A percentile compares a stretch with the other conserved stretches of the same genome.
These are phyloP conservation scores for Rhopalosiphum nymphaeae DNA, from an alignment of 2,888 invertebrate species.

Conservation along the genomic window DNA sequence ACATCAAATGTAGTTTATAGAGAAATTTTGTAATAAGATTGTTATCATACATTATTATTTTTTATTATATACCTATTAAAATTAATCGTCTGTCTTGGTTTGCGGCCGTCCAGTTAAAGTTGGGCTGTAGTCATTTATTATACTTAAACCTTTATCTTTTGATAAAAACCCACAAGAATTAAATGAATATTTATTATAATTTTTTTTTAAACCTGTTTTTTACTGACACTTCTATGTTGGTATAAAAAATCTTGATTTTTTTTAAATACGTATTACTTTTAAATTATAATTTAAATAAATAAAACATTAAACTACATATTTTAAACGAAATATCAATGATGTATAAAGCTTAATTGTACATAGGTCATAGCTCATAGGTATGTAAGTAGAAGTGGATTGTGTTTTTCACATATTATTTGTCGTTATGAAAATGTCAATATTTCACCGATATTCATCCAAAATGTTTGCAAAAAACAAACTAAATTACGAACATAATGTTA, in stretches of 20 bases:
- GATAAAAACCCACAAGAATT: neutral
- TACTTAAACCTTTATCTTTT: too few relatives aligned
- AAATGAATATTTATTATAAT: neutral
- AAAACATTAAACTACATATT: neutral
- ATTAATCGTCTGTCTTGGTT: too few relatives aligned
- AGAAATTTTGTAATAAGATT: too few relatives aligned
- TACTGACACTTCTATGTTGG: neutral
- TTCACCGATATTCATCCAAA: neutral
- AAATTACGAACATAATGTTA: neutral
- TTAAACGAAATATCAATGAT: neutral
- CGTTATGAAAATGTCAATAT: neutral
- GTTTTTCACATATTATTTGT: neutral
- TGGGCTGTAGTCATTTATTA: too few relatives aligned
- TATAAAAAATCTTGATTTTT: neutral
- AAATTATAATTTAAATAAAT: neutral
- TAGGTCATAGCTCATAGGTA: neutral
- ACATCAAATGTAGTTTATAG: too few relatives aligned
- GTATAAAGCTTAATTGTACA: neutral
- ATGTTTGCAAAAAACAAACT: neutral
- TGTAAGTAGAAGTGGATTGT: neutral
- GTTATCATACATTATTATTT: too few relatives aligned
- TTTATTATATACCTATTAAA: too few relatives aligned
- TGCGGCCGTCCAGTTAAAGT: too few relatives aligned
- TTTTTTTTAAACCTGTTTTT: neutral
- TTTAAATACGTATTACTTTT: neutral